Base-by-base conservation (phyloP, 2,888 invertebrate genomes). In the Dioctria rufipes region DNA sequence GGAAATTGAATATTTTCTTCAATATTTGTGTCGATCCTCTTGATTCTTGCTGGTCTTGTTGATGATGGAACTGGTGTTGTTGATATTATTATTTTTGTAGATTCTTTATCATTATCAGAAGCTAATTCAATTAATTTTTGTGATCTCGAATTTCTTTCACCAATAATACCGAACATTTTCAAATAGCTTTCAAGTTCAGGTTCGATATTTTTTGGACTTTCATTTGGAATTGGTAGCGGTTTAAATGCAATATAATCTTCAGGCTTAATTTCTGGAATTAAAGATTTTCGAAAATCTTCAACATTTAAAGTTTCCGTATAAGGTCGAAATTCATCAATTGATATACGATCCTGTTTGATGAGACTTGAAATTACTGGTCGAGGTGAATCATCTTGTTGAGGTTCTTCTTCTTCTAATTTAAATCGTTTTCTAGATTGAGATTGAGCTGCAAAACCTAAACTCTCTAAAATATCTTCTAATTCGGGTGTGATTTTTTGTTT, bases 401-500 rank as follows among this genome's bases (percentile, higher is more conserved):
- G 25, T 0, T 86, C 85, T 49, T 85, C 86, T 43, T 87, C 87
- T 43, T 88, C 87, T 1, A 86, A 63, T 42, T 84, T 84, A 39
- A 85, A 86, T 0, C 85, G 84, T 58, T 87, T 87, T 65, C 86
- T 85, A 0, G 85, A 85, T 42, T 83, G 83, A 6, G 80, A 77
- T 78, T 83, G 66, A 25, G 80, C 81, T 37, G 80, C 84, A 65
- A 91, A 85, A 11, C 91, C 91, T 83, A 91, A 89, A 77, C 86
- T 88, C 85, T 89, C 88, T 9, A 91, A 83, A 61, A 91, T 83
- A 75, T 90, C 87, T 85, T 88, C 86, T 89, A 88, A 73, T 83
- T 88, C 84, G 3, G 85, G 85, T 46, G 85, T 85, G 4, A 85
- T 81, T 82, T 83, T 82, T 6, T 84, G 81, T 71, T 83, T 82